Evolutionary conservation across 2,797 vertebrate species (phyloP).

Genomic region (Siniperca undulata): DNA sequence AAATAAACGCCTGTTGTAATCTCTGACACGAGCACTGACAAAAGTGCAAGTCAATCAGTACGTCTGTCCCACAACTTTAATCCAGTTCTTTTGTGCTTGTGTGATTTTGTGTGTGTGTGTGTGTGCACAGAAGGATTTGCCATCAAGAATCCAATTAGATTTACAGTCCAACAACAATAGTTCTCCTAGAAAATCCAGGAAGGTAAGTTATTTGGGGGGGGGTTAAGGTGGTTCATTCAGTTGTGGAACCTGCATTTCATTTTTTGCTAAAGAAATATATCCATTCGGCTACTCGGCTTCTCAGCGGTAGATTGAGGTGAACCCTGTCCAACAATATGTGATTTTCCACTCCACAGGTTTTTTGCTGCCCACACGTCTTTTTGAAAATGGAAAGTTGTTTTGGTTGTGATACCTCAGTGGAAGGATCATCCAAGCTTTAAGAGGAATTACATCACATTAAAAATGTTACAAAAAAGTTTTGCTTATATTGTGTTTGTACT

Average conservation of each 20-base stretch:
- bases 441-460: not conserved
- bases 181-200: conserved; percentile 23
- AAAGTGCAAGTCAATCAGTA: conserved; percentile 15
- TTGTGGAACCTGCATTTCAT: conserved; percentile 27
- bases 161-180: conserved; percentile 47
- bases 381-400: conserved; percentile 35
- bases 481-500: not conserved
- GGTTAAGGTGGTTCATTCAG: conserved; percentile 18
- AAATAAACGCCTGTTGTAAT: conserved; percentile 26
- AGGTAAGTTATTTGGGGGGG: conserved; percentile 32
- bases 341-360: conserved; percentile 41
- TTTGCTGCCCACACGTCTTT: conserved; percentile 2
- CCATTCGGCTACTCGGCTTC: not conserved
- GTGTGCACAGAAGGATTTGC: conserved; percentile 48
- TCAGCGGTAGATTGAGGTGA: conserved; percentile 14
- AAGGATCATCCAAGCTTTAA: conserved; percentile 1
- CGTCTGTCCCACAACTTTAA: conserved; percentile 29
- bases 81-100: conserved; percentile 32
- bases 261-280: conserved; percentile 39
- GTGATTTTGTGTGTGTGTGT: conserved; percentile 7
- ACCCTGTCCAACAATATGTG: conserved; percentile 26
- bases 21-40: conserved; percentile 11
- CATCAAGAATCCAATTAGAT: conserved; percentile 67
- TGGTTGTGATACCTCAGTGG: conserved; percentile 23
- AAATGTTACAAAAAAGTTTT: conserved; percentile 3